These are phyloP conservation scores for Acleris sparsana DNA, from an alignment of 2,888 invertebrate species.

Conservation along the genomic window DNA sequence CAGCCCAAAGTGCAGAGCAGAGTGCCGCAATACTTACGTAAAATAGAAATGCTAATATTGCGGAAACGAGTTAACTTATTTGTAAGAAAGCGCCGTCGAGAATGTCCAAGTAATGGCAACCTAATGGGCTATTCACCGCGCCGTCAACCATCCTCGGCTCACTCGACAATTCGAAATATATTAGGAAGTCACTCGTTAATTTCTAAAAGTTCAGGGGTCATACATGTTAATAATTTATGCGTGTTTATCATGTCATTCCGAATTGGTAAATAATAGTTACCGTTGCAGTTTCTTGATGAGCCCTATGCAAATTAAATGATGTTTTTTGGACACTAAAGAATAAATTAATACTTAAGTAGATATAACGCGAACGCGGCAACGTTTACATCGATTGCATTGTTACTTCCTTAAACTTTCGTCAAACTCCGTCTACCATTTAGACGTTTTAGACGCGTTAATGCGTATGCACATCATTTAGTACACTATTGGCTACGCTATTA, in stretches of 20 bases:
- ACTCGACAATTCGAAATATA: constrained; percentile 37
- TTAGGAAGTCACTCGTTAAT: constrained; percentile 23
- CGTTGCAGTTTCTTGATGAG: neutral
- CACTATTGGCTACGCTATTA: constrained; percentile 3
- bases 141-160: constrained; percentile 45
- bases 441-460: constrained; percentile 1
- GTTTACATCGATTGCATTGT: neutral
- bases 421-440: neutral
- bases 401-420: constrained; percentile 1
- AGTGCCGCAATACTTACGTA: constrained; percentile 53
- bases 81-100: constrained; percentile 44
- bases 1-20: constrained; percentile 41
- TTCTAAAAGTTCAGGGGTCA: constrained; percentile 15
- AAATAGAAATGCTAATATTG: constrained; percentile 57
- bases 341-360: no score
- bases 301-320: neutral
- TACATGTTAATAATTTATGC: constrained; percentile 11
- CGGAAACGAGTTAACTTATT: constrained; percentile 52
- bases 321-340: neutral
- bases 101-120: constrained; percentile 41
- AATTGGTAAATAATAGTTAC: neutral
- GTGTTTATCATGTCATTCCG: no score
- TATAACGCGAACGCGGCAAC: no score
- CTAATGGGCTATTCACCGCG: constrained; percentile 47
- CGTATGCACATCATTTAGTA: constrained; percentile 25